Base-by-base conservation (phyloP, 2,888 invertebrate genomes). In the Drosophila colorata region DNA sequence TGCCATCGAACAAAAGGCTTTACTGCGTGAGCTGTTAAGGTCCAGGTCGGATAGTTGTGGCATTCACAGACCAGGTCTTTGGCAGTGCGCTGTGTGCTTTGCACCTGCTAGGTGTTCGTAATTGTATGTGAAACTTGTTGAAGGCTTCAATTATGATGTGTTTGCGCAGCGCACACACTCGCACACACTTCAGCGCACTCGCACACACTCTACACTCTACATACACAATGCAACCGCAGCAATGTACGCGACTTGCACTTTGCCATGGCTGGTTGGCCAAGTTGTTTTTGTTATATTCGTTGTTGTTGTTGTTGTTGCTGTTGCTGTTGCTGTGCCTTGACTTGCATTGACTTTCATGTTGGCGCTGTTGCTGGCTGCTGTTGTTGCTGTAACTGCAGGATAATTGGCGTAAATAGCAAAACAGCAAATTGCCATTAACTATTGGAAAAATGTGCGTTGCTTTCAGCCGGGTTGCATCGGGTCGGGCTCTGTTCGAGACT, bases 381-480 rank as follows among this genome's bases (percentile, higher is more conserved):
- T 49, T 71, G 78, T 51, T 80, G 59, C 64, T 88, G 84, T 61
- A 64, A 83, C 76, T 71, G 81, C 81, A 68, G 84, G 74, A 88
- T 85, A 85, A 85, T 85, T 85, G 84, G 84, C 84, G 84, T 85
- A 88, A 85, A 88, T 88, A 85, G 87, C 87, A 88, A 85, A 85
- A 85, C 88, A 87, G 84, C 88, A 85, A 85, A 83, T 85, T 85
- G 88, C 84, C 84, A 85, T 85, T 85, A 85, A 85, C 88, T 88
- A 85, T 85, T 88, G 84, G 87, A 88, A 85, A 85, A 87, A 80
- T 87, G 79, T 77, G 67, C 74, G 64, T 77, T 47, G 71, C 79
- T 74, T 69, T 83, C 69, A 69, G 57, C 66, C 56, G 44, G 64
- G 40, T 51, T 55, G 53, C 52, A 63, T 48, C 61, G 43, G 20